A percentile compares a stretch with the other conserved stretches of the same genome.
Conservation (phyloP, 2,888 invertebrate species). For the Stenichneumon culpator region DNA sequence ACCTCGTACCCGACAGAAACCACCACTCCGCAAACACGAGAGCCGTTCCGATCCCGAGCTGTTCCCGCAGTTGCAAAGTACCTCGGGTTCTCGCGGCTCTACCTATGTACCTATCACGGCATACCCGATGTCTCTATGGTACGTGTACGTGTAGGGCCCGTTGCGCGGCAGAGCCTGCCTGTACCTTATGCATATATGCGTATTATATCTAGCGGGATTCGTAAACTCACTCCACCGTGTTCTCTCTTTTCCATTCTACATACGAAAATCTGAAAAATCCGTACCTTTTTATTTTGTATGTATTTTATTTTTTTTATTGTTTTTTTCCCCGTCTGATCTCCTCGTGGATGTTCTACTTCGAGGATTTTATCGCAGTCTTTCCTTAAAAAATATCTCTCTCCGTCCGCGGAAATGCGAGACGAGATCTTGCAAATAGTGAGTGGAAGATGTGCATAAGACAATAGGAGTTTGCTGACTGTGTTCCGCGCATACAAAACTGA, state of each 20-base stretch:
- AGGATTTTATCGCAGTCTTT: not conserved
- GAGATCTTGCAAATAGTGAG: not conserved
- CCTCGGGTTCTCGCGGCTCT: slow-evolving; percentile 12
- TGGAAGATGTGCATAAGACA: not conserved
- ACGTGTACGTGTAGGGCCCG: not conserved
- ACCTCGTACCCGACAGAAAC: slow-evolving; percentile 32
- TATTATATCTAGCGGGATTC: not conserved
- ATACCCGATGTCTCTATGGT: slow-evolving; percentile 4
- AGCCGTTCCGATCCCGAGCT: slow-evolving; percentile 22
- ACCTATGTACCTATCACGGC: slow-evolving; percentile 9
- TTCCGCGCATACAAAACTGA: not conserved
- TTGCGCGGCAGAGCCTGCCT: not conserved
- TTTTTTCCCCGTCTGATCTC: not conserved
- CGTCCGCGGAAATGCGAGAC: not conserved
- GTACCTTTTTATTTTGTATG: not conserved
- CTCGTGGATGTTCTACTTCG: not conserved
- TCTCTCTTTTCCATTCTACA: not conserved
- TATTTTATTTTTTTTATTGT: not conserved
- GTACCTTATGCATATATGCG: slow-evolving; percentile 2
- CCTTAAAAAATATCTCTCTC: not conserved
- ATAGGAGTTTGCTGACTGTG: not conserved
- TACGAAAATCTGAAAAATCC: too few relatives aligned
- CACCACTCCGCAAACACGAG: slow-evolving; percentile 45
- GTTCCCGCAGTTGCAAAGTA: slow-evolving; percentile 31
- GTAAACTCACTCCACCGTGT: not conserved